A percentile compares a stretch with the other conserved stretches of the same genome.
These are phyloP conservation scores for Psittacara wagleri DNA, from an alignment of 2,113 vertebrate species.

Conservation along the genomic window DNA sequence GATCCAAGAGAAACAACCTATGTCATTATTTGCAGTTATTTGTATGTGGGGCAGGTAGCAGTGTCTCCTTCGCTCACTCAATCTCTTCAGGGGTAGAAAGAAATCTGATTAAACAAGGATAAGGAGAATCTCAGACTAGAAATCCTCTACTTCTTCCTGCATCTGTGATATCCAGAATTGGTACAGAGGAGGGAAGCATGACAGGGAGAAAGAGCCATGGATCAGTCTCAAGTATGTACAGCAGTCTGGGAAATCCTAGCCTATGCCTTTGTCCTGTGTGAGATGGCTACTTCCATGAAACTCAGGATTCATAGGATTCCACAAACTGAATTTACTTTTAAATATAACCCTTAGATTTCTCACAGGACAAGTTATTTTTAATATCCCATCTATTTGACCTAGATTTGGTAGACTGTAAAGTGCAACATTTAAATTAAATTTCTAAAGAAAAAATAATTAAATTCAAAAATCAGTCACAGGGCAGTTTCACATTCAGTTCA, in stretches of 20 bases:
- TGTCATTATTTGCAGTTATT: background rate
- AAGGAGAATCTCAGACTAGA: background rate
- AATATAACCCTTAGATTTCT: background rate
- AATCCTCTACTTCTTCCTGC: background rate
- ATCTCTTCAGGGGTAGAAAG: background rate
- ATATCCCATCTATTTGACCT: conserved; percentile 19
- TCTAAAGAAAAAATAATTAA: conserved; percentile 40
- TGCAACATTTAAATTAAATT: conserved; percentile 21
- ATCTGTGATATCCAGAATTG: background rate
- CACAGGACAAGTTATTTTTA: background rate
- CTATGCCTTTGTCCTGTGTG: background rate
- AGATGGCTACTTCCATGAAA: background rate
- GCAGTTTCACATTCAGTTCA: background rate
- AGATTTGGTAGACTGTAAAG: background rate
- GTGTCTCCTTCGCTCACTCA: background rate
- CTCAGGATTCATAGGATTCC: background rate
- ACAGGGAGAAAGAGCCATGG: background rate
- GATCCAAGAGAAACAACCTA: background rate
- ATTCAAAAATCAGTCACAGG: conserved; percentile 8
- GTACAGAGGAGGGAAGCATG: background rate
- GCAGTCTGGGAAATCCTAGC: background rate
- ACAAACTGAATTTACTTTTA: background rate
- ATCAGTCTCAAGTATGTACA: background rate
- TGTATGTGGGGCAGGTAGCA: background rate
- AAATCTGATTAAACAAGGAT: background rate